Evolutionary conservation across 2,888 invertebrate genomes (phyloP).

Genomic region (Lucinisca nassula): DNA sequence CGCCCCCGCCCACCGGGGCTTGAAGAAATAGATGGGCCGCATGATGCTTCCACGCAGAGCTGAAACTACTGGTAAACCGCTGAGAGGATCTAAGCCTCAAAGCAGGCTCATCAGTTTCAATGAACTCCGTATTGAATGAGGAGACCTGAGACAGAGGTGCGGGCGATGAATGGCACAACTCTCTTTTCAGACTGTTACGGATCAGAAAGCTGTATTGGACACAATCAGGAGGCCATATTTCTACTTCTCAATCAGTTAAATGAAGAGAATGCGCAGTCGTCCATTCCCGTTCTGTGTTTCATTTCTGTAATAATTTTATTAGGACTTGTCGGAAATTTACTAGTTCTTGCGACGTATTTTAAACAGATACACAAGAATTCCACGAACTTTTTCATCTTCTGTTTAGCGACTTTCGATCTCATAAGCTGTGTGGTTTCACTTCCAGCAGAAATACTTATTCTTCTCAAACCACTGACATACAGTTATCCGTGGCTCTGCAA

Average conservation of each 20-base stretch:
- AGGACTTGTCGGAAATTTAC: constrained; percentile 56
- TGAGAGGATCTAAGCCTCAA: too few species aligned
- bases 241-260: too few species aligned
- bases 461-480: constrained; percentile 57
- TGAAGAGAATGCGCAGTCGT: neutral
- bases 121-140: too few species aligned
- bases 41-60: too few species aligned
- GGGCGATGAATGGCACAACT: neutral
- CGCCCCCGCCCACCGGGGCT: too few species aligned
- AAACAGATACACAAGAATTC: constrained; percentile 49
- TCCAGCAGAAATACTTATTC: constrained; percentile 47
- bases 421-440: constrained; percentile 49
- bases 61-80: too few species aligned
- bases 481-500: constrained; percentile 38
- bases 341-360: constrained; percentile 58
- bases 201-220: neutral
- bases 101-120: too few species aligned
- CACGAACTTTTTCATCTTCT: constrained; percentile 66
- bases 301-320: constrained; percentile 44
- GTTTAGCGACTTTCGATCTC: constrained; percentile 55
- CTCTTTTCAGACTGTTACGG: neutral
- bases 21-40: too few species aligned
- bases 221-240: neutral
- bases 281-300: constrained; percentile 59
- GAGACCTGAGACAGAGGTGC: too few species aligned